Evolutionary conservation across 2,888 invertebrate species (phyloP).

Genomic region (Thymelicus lineola): DNA sequence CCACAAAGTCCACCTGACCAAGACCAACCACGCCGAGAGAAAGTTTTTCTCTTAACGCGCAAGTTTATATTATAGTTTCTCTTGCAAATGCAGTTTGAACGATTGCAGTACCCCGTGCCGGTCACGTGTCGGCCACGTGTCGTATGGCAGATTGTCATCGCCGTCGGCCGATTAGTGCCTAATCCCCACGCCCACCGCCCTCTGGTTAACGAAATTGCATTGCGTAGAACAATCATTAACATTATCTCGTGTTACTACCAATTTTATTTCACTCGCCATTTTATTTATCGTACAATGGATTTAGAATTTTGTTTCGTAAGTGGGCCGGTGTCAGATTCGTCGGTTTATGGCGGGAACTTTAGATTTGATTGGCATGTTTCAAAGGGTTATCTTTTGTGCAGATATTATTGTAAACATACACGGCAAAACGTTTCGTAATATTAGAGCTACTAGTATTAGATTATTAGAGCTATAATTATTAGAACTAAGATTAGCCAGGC

Average conservation of each 20-base stretch:
- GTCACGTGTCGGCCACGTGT: slow-evolving; percentile 60
- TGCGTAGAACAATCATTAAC: slow-evolving; percentile 70
- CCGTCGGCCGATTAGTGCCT: slow-evolving; percentile 75
- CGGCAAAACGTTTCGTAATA: background rate
- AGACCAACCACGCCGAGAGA: background rate
- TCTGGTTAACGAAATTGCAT: slow-evolving; percentile 65
- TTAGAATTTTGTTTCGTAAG: slow-evolving; percentile 21
- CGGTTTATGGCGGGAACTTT: slow-evolving; percentile 55
- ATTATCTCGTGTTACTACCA: slow-evolving; percentile 72
- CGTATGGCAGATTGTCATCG: slow-evolving; percentile 73
- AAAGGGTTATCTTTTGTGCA: slow-evolving; percentile 40
- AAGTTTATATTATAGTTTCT: slow-evolving; percentile 16
- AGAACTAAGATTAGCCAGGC: background rate
- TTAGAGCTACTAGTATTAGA: background rate
- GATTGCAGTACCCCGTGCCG: slow-evolving; percentile 50
- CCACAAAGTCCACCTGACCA: no score
- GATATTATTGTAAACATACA: slow-evolving; percentile 6
- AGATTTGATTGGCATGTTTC: slow-evolving; percentile 58
- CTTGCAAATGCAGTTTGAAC: slow-evolving; percentile 28
- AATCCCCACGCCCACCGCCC: slow-evolving; percentile 77
- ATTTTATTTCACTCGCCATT: slow-evolving; percentile 62
- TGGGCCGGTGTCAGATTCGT: slow-evolving; percentile 30
- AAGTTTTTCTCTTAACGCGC: slow-evolving; percentile 12
- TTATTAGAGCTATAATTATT: no score
- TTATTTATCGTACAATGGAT: slow-evolving; percentile 49